phyloP scores from a whole-genome alignment of 64 coral and sea anemone species.

The Montipora cactus region DNA sequence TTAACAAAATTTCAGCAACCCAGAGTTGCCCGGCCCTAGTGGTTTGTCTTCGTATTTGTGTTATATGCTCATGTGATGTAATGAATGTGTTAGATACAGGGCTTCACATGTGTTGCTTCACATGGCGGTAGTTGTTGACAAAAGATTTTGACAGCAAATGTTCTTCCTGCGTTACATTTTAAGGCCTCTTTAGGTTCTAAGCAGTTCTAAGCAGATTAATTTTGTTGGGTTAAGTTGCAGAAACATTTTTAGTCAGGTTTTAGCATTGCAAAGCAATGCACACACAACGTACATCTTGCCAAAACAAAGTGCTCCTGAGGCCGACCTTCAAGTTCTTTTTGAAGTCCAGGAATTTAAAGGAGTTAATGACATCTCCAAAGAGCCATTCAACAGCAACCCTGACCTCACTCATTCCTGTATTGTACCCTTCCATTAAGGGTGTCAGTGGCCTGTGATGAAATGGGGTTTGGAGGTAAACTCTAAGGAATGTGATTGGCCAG shows the following conservation, averaged over 20 bases:
- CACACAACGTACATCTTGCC: conserved; percentile 31
- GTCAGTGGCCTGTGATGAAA: neutral
- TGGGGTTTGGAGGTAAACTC: neutral
- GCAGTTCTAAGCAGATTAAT: neutral
- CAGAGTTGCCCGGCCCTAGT: neutral
- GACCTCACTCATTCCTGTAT: neutral
- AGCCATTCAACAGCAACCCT: conserved; percentile 7
- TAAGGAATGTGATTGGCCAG: too few species aligned
- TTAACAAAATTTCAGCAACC: too few species aligned
- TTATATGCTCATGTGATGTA: neutral
- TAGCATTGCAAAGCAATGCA: conserved; percentile 18
- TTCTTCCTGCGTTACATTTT: neutral
- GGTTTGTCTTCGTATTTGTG: neutral
- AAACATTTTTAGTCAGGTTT: neutral
- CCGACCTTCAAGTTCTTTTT: conserved; percentile 31
- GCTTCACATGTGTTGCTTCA: too few species aligned
- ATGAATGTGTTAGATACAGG: neutral
- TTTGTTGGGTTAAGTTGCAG: neutral
- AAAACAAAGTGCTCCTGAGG: neutral
- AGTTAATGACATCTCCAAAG: neutral
- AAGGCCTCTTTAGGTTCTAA: neutral
- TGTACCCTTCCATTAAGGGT: neutral
- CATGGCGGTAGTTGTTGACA: neutral
- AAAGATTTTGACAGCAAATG: neutral
- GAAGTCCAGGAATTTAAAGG: neutral